These are phyloP conservation scores for Deilephila elpenor DNA, from an alignment of 2,888 invertebrate species.

Conservation along the genomic window DNA sequence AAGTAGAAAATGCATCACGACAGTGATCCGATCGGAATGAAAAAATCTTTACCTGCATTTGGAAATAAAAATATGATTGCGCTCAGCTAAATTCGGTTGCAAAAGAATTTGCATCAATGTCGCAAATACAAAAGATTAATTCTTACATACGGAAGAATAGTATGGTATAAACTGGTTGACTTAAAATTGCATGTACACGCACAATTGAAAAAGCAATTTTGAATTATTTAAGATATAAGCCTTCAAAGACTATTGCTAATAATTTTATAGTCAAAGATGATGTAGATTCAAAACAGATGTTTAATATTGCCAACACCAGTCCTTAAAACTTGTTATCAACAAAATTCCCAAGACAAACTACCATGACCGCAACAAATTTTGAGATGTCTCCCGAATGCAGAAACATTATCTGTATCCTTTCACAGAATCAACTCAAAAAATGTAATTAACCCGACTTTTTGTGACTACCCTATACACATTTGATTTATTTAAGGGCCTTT, in stretches of 20 bases:
- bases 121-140: neutral
- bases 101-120: neutral
- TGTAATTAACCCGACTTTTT: conserved; percentile 83
- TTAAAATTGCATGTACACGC: no score
- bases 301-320: neutral
- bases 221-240: no score
- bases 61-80: conserved; percentile 41
- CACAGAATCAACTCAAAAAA: conserved; percentile 54
- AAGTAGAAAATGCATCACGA: conserved; percentile 29
- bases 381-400: conserved; percentile 38
- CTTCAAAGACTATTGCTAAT: no score
- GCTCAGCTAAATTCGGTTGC: neutral
- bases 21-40: conserved; percentile 29
- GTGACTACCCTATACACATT: conserved; percentile 77
- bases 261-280: no score
- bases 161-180: no score
- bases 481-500: conserved; percentile 82
- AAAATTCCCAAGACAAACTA: conserved; percentile 18
- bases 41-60: conserved; percentile 70
- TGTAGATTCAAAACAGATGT: no score
- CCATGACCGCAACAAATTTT: conserved; percentile 34
- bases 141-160: neutral
- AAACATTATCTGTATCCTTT: conserved; percentile 73
- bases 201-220: no score
- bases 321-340: neutral